Evolutionary conservation across 1,140 invertebrate genomes (phyloP).

Genomic region (Sycophaga agraensis): DNA sequence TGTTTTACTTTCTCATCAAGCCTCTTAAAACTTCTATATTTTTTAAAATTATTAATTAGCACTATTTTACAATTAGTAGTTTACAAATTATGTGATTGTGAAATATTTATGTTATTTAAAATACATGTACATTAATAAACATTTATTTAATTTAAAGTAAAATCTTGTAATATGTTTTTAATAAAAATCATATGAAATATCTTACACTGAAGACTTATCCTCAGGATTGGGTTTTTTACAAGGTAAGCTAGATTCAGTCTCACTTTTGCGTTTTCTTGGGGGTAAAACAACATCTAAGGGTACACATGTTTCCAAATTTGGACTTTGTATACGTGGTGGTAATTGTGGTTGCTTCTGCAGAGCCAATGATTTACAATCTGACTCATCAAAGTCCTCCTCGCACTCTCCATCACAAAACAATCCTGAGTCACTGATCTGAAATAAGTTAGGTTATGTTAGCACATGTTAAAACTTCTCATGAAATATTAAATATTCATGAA

Average conservation of each 20-base stretch:
- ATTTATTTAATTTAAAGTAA: neutral
- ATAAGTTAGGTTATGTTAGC: slow-evolving; percentile 18
- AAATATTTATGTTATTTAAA: no score
- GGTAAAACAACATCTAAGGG: slow-evolving; percentile 47
- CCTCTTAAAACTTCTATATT: slow-evolving; percentile 45
- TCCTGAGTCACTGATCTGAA: slow-evolving; percentile 47
- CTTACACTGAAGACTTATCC: slow-evolving; percentile 44
- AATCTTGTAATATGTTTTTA: neutral
- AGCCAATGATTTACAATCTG: slow-evolving; percentile 36
- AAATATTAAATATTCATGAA: neutral
- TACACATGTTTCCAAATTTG: slow-evolving; percentile 46
- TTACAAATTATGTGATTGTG: neutral
- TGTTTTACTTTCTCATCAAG: slow-evolving; percentile 57
- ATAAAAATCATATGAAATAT: no score
- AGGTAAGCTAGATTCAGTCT: slow-evolving; percentile 49
- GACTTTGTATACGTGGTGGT: slow-evolving; percentile 42
- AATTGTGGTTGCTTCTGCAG: slow-evolving; percentile 36
- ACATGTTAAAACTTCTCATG: slow-evolving; percentile 12
- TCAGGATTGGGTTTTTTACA: slow-evolving; percentile 52
- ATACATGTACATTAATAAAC: no score
- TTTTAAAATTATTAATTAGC: neutral
- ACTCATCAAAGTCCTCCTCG: slow-evolving; percentile 43
- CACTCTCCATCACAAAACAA: slow-evolving; percentile 47
- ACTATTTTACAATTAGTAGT: no score
- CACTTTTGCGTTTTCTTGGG: slow-evolving; percentile 53